Conservation (phyloP, 1,140 invertebrate genomes). For the Euwallacea fornicatus region DNA sequence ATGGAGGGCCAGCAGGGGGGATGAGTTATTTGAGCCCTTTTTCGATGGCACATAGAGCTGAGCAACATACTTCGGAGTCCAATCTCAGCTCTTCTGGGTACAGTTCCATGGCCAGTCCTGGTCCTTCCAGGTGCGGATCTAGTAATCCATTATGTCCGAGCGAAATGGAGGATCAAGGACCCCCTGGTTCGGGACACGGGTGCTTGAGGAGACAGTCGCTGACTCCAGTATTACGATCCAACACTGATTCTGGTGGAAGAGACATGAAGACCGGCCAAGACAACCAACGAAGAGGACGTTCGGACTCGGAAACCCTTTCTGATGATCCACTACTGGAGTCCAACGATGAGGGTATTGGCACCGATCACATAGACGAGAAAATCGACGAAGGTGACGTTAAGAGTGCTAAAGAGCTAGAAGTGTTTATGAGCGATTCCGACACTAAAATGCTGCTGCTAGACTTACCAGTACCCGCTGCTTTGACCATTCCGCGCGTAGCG, state of each 20-base stretch:
- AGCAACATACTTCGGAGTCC: constrained; percentile 74
- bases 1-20: constrained; percentile 55
- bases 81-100: constrained; percentile 82
- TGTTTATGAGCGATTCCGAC: constrained; percentile 58
- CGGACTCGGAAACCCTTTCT: constrained; percentile 69
- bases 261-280: constrained; percentile 46
- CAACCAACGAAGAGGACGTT: constrained; percentile 58
- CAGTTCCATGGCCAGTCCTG: constrained; percentile 77
- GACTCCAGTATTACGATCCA: constrained; percentile 57
- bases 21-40: constrained; percentile 78
- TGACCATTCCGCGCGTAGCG: constrained; percentile 36
- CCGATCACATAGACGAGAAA: constrained; percentile 66
- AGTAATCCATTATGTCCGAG: constrained; percentile 73
- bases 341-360: constrained; percentile 71
- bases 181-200: constrained; percentile 53
- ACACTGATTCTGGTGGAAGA: constrained; percentile 54
- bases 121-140: constrained; percentile 73
- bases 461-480: constrained; percentile 52
- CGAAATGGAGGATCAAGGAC: constrained; percentile 68
- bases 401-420: constrained; percentile 67
- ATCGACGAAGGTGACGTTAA: constrained; percentile 64
- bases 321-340: constrained; percentile 69
- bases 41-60: constrained; percentile 66
- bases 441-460: constrained; percentile 46
- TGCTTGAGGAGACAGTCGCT: constrained; percentile 55